phyloP scores from a whole-genome alignment of 2,888 invertebrate genomes.

The Ecliptopera silaceata region DNA sequence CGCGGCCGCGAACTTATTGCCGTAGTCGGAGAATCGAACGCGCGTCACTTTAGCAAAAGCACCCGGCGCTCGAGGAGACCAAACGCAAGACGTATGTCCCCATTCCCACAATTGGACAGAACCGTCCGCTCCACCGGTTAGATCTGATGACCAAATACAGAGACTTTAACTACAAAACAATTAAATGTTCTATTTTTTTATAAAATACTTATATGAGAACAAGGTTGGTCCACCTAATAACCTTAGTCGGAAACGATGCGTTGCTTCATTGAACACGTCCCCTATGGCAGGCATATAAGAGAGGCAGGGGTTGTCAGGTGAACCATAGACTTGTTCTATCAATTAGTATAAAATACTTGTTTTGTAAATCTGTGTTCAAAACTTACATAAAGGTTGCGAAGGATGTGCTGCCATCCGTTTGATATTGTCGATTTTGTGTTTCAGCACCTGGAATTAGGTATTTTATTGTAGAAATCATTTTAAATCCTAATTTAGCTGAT shows the following conservation, averaged over 20 bases:
- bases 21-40: constrained; percentile 97
- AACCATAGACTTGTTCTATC: too few species aligned
- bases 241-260: too few species aligned
- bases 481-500: constrained; percentile 20
- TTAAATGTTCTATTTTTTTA: too few species aligned
- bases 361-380: background rate
- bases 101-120: constrained; percentile 99
- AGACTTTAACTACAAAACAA: too few species aligned
- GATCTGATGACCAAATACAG: constrained; percentile 79
- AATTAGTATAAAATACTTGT: too few species aligned
- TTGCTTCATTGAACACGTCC: too few species aligned
- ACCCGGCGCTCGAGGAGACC: constrained; percentile 95
- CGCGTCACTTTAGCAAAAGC: constrained; percentile 98
- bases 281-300: too few species aligned
- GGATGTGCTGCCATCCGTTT: constrained; percentile 98
- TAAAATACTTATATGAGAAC: too few species aligned
- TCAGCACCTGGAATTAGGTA: constrained; percentile 88
- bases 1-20: constrained; percentile 99
- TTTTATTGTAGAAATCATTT: constrained; percentile 30
- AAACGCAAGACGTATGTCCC: constrained; percentile 96
- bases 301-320: too few species aligned
- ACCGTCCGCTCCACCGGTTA: constrained; percentile 97
- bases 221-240: too few species aligned
- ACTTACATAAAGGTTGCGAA: constrained; percentile 96
- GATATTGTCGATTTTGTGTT: constrained; percentile 97